Conservation (phyloP, 2,797 vertebrate genomes). For the Sebastes vulpes region DNA sequence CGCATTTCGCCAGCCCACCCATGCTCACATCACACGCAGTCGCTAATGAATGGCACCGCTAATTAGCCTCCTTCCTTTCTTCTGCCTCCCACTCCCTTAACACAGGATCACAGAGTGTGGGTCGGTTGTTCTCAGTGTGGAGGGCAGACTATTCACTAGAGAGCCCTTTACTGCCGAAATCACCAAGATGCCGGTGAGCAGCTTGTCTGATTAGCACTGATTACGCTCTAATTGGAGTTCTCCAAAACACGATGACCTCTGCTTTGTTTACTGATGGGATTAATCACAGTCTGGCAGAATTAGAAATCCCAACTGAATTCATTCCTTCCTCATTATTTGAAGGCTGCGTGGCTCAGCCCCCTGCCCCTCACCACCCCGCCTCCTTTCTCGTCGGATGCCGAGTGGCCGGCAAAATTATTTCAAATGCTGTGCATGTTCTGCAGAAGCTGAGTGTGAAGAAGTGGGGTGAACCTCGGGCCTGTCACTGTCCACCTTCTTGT, state of each 20-base stretch:
- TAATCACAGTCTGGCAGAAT: slow-evolving; percentile 84
- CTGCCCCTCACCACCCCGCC: slow-evolving; percentile 1
- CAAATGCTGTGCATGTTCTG: background rate
- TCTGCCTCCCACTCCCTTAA: slow-evolving; percentile 78
- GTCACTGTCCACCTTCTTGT: background rate
- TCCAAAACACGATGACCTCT: slow-evolving; percentile 89
- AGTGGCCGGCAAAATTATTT: slow-evolving; percentile 14
- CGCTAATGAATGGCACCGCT: slow-evolving; percentile 74
- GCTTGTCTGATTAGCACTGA: slow-evolving; percentile 87
- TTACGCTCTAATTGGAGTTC: slow-evolving; percentile 88
- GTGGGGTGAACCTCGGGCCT: background rate
- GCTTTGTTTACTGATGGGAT: slow-evolving; percentile 90
- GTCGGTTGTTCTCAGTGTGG: slow-evolving; percentile 66
- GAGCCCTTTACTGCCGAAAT: slow-evolving; percentile 74
- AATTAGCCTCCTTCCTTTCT: slow-evolving; percentile 75
- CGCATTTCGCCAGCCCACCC: slow-evolving; percentile 62
- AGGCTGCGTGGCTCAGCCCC: slow-evolving; percentile 27
- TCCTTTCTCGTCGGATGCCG: slow-evolving; percentile 7
- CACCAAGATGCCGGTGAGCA: slow-evolving; percentile 82
- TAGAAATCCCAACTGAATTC: slow-evolving; percentile 82
- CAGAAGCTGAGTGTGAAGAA: background rate
- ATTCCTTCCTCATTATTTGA: slow-evolving; percentile 79
- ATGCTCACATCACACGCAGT: slow-evolving; percentile 57
- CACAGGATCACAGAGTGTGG: slow-evolving; percentile 78
- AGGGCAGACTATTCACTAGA: slow-evolving; percentile 76